Evolutionary conservation across 1,140 invertebrate species (phyloP).

Genomic region (Drosophila ficusphila): DNA sequence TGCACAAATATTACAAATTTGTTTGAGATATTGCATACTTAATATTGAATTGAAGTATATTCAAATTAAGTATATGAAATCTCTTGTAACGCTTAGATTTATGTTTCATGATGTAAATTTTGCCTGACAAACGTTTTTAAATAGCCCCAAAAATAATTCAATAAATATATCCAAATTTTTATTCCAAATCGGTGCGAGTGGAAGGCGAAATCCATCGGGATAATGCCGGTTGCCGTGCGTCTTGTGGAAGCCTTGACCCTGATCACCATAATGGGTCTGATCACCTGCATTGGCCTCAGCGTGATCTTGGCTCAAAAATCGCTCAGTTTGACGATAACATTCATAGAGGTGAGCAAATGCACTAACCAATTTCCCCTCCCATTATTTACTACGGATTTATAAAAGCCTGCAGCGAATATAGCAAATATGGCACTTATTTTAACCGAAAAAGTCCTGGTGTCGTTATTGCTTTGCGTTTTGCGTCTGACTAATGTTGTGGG

Average conservation of each 20-base stretch:
- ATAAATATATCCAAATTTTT: conserved; percentile 1
- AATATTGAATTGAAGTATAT: too few species aligned
- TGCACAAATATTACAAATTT: too few species aligned
- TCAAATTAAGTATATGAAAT: too few species aligned
- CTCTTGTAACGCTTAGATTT: too few species aligned
- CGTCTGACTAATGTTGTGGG: conserved; percentile 45
- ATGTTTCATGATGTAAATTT: too few species aligned
- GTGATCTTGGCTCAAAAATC: conserved; percentile 53
- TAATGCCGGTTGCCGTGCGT: conserved; percentile 62
- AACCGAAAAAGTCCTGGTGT: conserved; percentile 57
- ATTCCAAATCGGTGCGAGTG: too few species aligned
- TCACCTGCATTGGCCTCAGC: conserved; percentile 53
- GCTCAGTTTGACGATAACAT: conserved; percentile 27
- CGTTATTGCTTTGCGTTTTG: conserved; percentile 19
- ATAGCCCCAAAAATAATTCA: not conserved
- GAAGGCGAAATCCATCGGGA: not conserved
- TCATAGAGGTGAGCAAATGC: conserved; percentile 39
- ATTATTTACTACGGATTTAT: not conserved
- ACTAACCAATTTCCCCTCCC: fast-evolving
- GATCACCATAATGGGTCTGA: conserved; percentile 58
- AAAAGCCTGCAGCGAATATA: conserved; percentile 61
- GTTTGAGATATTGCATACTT: too few species aligned
- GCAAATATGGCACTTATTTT: conserved; percentile 22
- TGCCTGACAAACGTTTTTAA: not conserved
- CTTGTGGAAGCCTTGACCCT: conserved; percentile 55